These are phyloP conservation scores for Syngnathus acus DNA, from an alignment of 2,797 vertebrate genomes.

Conservation along the genomic window DNA sequence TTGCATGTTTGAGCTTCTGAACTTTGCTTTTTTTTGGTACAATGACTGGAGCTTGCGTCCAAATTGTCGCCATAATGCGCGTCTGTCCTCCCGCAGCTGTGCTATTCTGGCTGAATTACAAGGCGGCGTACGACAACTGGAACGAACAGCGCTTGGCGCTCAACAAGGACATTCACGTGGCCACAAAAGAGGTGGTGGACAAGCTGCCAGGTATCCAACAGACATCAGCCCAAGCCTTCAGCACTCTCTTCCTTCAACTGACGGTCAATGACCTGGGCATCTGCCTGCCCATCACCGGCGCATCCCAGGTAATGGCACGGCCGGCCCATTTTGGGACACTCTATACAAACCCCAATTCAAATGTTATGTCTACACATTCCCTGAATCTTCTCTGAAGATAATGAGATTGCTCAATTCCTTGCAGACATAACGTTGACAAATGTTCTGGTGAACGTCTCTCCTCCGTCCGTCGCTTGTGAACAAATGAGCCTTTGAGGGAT, in stretches of 20 bases:
- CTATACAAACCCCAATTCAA: not conserved
- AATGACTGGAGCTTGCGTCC: too few relatives aligned
- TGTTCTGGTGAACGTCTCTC: too few relatives aligned
- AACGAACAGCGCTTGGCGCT: conserved; percentile 95
- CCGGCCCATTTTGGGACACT: not conserved
- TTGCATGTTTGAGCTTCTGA: not conserved
- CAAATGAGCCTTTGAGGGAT: too few relatives aligned
- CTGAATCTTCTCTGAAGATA: too few relatives aligned
- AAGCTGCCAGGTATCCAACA: conserved; percentile 97
- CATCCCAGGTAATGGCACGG: conserved; percentile 58
- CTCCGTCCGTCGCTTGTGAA: too few relatives aligned
- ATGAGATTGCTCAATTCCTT: too few relatives aligned
- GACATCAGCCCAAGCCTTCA: conserved; percentile 94
- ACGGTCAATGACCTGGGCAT: conserved; percentile 97
- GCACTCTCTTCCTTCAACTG: conserved; percentile 95
- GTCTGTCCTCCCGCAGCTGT: conserved; percentile 73
- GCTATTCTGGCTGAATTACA: conserved; percentile 98
- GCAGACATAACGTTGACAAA: too few relatives aligned
- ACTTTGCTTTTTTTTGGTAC: not conserved
- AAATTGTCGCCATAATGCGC: too few relatives aligned
- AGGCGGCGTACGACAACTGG: conserved; percentile 98
- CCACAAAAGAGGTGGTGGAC: conserved; percentile 97
- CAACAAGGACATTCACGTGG: conserved; percentile 96
- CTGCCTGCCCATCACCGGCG: conserved; percentile 90
- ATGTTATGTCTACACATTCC: not conserved